phyloP scores from a whole-genome alignment of 2,888 invertebrate species.

The Protophormia terraenovae region DNA sequence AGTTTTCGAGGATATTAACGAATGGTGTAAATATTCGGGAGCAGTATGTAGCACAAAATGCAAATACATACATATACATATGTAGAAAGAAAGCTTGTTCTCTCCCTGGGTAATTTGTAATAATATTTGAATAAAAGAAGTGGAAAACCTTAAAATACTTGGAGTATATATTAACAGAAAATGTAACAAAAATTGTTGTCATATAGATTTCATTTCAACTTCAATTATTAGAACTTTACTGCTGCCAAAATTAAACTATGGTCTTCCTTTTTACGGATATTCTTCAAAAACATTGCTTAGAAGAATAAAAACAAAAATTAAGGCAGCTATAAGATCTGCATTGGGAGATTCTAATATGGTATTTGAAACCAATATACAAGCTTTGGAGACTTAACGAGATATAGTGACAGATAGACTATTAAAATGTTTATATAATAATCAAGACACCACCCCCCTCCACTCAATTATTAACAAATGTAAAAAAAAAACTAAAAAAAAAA shows the following conservation, averaged over 20 bases:
- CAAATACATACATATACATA: too few relatives aligned
- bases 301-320: neutral
- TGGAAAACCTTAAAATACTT: neutral
- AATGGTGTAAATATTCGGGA: too few relatives aligned
- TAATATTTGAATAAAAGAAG: neutral
- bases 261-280: neutral
- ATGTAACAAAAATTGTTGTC: neutral
- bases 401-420: neutral
- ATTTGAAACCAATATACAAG: neutral
- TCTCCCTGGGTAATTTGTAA: neutral
- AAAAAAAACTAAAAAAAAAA: too few relatives aligned
- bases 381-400: neutral
- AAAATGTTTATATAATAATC: neutral
- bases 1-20: too few relatives aligned
- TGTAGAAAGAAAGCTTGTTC: constrained; percentile 38
- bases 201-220: neutral
- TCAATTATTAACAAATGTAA: too few relatives aligned
- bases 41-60: too few relatives aligned
- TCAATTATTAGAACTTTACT: neutral
- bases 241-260: neutral
- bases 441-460: neutral
- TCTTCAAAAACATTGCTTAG: neutral
- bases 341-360: neutral
- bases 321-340: neutral
- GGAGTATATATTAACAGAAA: neutral